Conservation (phyloP, 2,113 vertebrate species). For the Siphamia tubifer region DNA sequence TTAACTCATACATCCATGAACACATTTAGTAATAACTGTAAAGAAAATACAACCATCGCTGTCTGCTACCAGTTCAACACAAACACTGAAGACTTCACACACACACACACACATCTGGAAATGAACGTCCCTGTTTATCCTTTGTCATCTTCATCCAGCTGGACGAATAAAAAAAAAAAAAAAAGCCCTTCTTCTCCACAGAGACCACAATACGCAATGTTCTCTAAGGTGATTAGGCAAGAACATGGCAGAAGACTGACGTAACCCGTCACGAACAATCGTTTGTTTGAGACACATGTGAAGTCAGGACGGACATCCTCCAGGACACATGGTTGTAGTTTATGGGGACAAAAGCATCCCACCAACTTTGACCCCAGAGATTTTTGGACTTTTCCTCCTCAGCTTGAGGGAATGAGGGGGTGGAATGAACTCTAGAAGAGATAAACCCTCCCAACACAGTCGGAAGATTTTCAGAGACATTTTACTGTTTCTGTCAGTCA, state of each 20-base stretch:
- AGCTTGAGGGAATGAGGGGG: not conserved
- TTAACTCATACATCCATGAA: not conserved
- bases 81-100: conserved; percentile 10
- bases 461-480: not conserved
- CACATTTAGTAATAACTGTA: not conserved
- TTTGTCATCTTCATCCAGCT: conserved; percentile 27
- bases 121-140: not conserved
- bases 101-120: conserved; percentile 46
- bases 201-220: conserved; percentile 15
- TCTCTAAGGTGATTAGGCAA: conserved; percentile 53
- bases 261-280: conserved; percentile 6
- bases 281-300: conserved; percentile 18
- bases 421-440: conserved; percentile 6
- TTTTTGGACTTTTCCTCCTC: conserved; percentile 13
- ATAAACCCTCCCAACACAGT: not conserved
- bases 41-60: conserved; percentile 9
- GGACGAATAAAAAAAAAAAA: no score
- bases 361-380: conserved; percentile 46
- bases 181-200: not conserved
- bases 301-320: conserved; percentile 13
- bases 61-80: conserved; percentile 33
- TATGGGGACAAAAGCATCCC: conserved; percentile 43
- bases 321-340: conserved; percentile 56
- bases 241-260: conserved; percentile 44
- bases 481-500: not conserved